phyloP scores from a whole-genome alignment of 2,888 invertebrate species.

The Bhutanitis thaidina region DNA sequence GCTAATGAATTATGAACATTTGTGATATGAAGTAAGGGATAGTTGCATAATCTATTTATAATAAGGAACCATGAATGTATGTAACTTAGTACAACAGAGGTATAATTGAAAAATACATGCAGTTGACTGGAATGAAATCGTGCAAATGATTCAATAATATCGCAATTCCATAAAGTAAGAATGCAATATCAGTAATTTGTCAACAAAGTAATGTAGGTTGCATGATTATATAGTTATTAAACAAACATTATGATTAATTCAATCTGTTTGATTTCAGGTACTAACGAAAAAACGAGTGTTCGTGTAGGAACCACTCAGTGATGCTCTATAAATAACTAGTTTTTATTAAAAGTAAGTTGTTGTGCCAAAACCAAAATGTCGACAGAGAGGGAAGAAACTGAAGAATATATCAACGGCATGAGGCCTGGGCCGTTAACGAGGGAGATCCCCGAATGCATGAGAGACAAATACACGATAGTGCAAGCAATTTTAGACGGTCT shows the following conservation, averaged over 20 bases:
- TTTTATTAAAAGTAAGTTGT: slow-evolving; percentile 20
- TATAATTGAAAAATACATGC: no score
- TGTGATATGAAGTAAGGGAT: no score
- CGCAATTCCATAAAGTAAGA: slow-evolving; percentile 2
- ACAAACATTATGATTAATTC: neutral
- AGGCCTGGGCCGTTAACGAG: slow-evolving; percentile 65
- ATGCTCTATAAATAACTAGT: slow-evolving; percentile 19
- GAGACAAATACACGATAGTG: slow-evolving; percentile 72
- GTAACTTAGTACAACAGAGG: no score
- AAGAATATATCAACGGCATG: slow-evolving; percentile 66
- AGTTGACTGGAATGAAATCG: neutral
- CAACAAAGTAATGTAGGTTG: slow-evolving; percentile 1
- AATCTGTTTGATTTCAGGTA: slow-evolving; percentile 16
- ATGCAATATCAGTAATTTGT: neutral
- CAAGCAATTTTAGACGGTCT: slow-evolving; percentile 79
- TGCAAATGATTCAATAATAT: neutral
- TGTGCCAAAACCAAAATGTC: slow-evolving; percentile 39
- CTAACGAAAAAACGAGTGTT: slow-evolving; percentile 4
- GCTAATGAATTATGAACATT: no score
- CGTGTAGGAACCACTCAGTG: slow-evolving; percentile 9
- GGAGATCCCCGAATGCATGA: slow-evolving; percentile 73
- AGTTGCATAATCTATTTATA: no score
- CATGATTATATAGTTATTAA: no score
- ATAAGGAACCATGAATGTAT: no score
- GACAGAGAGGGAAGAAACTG: slow-evolving; percentile 57